Evolutionary conservation across 2,888 invertebrate genomes (phyloP).

Genomic region (Mythimna ferrago): DNA sequence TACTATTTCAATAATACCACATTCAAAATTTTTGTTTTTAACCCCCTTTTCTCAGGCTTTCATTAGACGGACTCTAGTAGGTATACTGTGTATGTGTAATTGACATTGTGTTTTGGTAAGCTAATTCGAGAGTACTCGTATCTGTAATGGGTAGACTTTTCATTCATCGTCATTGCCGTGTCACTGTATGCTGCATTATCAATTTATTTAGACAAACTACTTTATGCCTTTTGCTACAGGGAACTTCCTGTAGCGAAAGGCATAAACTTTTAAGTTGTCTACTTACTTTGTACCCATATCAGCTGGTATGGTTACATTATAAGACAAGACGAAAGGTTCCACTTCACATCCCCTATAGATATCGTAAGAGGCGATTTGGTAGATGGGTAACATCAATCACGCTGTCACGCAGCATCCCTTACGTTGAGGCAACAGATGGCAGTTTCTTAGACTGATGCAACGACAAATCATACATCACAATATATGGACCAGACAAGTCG

Average conservation of each 20-base stretch:
- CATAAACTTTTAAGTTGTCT: background rate
- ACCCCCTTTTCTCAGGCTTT: no score
- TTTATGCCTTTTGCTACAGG: background rate
- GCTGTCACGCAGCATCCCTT: constrained; percentile 42
- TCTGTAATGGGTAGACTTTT: no score
- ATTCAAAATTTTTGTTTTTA: no score
- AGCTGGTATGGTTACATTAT: background rate
- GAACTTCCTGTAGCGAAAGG: background rate
- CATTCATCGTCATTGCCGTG: background rate
- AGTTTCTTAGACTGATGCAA: constrained; percentile 45
- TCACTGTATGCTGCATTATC: background rate
- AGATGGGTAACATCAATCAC: constrained; percentile 45
- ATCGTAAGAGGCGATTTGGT: constrained; percentile 32
- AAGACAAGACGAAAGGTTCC: background rate
- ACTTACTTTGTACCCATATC: no score
- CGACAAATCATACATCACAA: constrained; percentile 11
- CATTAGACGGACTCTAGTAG: no score
- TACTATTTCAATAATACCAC: no score
- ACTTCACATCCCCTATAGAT: constrained; percentile 6
- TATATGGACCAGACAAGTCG: background rate
- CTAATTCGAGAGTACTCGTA: no score
- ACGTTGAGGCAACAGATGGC: constrained; percentile 51
- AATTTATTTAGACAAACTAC: background rate
- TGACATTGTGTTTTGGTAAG: background rate
- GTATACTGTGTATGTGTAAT: no score